phyloP scores from a whole-genome alignment of 2,888 invertebrate species.

The Ophioninae sp. region DNA sequence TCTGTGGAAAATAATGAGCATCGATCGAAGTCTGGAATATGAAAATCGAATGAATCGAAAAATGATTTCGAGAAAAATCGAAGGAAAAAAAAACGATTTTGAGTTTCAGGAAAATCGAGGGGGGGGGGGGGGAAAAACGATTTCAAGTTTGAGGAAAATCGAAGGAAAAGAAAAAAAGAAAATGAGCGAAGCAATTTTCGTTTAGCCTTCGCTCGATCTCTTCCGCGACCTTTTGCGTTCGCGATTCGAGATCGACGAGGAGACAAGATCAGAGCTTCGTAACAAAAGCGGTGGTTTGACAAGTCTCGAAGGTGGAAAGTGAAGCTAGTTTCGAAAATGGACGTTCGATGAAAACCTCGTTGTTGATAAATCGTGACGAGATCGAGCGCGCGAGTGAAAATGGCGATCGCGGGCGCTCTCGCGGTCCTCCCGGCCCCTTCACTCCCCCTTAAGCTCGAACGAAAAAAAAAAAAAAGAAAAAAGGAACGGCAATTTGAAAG shows the following conservation, averaged over 20 bases:
- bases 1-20: no score
- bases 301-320: slow-evolving; percentile 52
- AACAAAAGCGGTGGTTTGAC: slow-evolving; percentile 29
- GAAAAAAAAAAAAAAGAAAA: no score
- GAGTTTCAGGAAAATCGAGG: no score
- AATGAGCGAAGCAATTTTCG: no score
- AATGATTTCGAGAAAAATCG: no score
- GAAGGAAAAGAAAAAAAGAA: no score
- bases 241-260: slow-evolving; percentile 20
- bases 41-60: no score
- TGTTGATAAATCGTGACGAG: slow-evolving; percentile 26
- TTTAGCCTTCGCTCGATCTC: not conserved
- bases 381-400: slow-evolving; percentile 46
- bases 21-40: no score
- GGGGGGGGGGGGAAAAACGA: no score
- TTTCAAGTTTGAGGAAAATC: no score
- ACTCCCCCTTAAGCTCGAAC: slow-evolving; percentile 57
- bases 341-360: slow-evolving; percentile 53
- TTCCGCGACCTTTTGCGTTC: not conserved
- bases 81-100: no score
- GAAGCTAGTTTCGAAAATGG: slow-evolving; percentile 59
- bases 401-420: slow-evolving; percentile 48
- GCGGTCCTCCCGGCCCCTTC: slow-evolving; percentile 16
- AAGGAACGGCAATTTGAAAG: slow-evolving; percentile 75
- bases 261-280: slow-evolving; percentile 14